These are phyloP conservation scores for Elegia similella DNA, from an alignment of 2,888 invertebrate genomes.

Conservation along the genomic window DNA sequence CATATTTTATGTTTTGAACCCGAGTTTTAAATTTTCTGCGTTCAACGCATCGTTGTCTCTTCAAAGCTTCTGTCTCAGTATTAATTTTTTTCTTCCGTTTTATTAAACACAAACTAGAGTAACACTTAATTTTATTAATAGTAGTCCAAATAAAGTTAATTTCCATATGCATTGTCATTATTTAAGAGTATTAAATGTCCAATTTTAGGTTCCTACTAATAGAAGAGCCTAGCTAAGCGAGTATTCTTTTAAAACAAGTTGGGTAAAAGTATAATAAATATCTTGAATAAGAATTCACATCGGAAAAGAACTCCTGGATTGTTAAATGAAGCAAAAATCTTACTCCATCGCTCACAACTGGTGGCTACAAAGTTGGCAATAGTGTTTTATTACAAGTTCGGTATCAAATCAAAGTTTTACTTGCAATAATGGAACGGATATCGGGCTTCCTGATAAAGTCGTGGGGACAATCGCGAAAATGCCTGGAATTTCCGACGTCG, in stretches of 20 bases:
- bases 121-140: too few species aligned
- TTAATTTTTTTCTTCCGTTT: too few species aligned
- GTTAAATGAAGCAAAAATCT: constrained; percentile 14
- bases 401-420: constrained; percentile 78
- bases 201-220: too few species aligned
- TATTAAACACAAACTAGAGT: too few species aligned
- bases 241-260: not conserved
- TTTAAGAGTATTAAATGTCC: too few species aligned
- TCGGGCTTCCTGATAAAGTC: constrained; percentile 62
- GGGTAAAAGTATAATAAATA: not conserved
- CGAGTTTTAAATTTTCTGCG: too few species aligned
- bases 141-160: too few species aligned
- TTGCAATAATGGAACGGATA: constrained; percentile 72
- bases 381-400: constrained; percentile 55
- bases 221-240: too few species aligned
- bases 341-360: constrained; percentile 10
- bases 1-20: too few species aligned
- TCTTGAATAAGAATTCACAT: not conserved
- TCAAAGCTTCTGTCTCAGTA: too few species aligned
- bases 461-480: constrained; percentile 41
- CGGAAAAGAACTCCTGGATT: not conserved
- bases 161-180: too few species aligned
- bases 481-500: constrained; percentile 12
- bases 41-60: too few species aligned
- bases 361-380: constrained; percentile 51